Conservation (phyloP, 2,888 invertebrate genomes). For the Scrobipalpa costella region DNA sequence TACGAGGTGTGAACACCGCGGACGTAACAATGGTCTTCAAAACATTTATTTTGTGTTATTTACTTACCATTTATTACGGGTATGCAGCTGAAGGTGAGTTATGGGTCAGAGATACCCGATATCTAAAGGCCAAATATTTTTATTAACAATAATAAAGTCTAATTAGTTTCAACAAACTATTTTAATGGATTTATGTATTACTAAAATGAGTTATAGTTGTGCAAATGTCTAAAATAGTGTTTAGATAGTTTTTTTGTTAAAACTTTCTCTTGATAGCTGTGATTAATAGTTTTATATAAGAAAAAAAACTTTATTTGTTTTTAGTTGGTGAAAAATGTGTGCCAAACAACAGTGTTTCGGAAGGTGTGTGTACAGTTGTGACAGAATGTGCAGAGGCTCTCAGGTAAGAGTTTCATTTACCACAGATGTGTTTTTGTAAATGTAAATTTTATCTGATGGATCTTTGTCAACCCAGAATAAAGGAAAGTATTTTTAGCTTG, state of each 20-base stretch:
- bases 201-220: too few relatives aligned
- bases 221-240: neutral
- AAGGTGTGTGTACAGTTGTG: constrained; percentile 55
- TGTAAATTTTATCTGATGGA: too few relatives aligned
- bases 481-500: too few relatives aligned
- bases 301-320: constrained; percentile 32
- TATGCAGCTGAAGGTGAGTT: constrained; percentile 24
- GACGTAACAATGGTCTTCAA: neutral
- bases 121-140: too few relatives aligned
- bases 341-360: constrained; percentile 44
- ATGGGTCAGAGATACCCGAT: too few relatives aligned
- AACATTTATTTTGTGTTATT: neutral
- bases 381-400: constrained; percentile 58
- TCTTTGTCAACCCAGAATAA: too few relatives aligned
- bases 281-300: neutral
- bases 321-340: constrained; percentile 62
- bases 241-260: neutral
- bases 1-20: neutral
- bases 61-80: constrained; percentile 1
- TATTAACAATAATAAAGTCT: too few relatives aligned
- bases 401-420: constrained; percentile 49
- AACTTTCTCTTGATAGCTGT: neutral
- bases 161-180: too few relatives aligned
- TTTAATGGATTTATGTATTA: too few relatives aligned
- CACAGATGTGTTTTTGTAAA: too few relatives aligned